Percentiles rank a stretch among this genome's conserved stretches.
Conservation (phyloP, 2,888 invertebrate species). For the Leptopilina myrica region DNA sequence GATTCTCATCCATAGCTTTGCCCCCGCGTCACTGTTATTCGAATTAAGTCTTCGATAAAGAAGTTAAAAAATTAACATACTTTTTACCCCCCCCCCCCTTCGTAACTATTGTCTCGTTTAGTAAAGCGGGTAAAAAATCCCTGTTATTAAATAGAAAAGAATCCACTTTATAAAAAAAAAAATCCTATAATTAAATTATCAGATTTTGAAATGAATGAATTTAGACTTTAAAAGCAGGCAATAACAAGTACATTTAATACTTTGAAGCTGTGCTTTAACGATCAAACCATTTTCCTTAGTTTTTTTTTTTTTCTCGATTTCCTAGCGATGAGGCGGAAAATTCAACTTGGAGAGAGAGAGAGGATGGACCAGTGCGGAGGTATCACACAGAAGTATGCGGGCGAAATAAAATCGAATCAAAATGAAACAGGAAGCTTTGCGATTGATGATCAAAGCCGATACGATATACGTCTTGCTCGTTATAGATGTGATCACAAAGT, state of each 20-base stretch:
- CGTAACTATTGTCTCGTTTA: no score
- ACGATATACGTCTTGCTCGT: constrained; percentile 29
- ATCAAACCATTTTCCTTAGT: background rate
- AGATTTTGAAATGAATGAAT: background rate
- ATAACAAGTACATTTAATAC: constrained; percentile 4
- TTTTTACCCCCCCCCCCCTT: background rate
- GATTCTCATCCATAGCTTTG: constrained; percentile 1
- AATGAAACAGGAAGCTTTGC: constrained; percentile 66
- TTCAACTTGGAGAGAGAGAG: background rate
- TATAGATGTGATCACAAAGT: constrained; percentile 33
- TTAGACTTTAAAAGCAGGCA: background rate
- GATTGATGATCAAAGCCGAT: constrained; percentile 66
- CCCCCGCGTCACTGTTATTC: background rate
- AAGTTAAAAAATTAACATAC: constrained; percentile 15
- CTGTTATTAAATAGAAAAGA: background rate
- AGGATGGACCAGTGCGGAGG: background rate
- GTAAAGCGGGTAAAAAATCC: background rate
- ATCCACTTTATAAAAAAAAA: background rate
- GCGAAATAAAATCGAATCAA: constrained; percentile 71
- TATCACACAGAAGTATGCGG: constrained; percentile 70
- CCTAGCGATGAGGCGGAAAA: background rate
- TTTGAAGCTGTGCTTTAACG: constrained; percentile 22
- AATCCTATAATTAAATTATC: background rate
- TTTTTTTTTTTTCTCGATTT: constrained; percentile 18
- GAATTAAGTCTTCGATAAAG: constrained; percentile 7